A percentile compares a stretch with the other conserved stretches of the same genome.
Evolutionary conservation across 1,140 invertebrate genomes (phyloP).

Genomic region (Drosophila watanabei): DNA sequence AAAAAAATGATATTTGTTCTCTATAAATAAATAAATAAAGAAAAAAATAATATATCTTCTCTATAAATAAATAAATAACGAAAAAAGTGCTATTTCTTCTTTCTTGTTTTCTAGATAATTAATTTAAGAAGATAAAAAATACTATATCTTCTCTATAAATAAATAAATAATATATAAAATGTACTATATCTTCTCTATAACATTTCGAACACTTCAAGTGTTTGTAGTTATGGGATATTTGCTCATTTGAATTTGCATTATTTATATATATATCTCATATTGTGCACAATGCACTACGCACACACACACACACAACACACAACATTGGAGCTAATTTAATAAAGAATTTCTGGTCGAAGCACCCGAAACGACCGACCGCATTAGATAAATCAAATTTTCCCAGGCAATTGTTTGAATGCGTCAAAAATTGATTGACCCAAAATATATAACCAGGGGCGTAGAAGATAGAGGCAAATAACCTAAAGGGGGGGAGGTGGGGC

Average conservation of each 20-base stretch:
- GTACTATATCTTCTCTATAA: neutral
- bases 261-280: constrained; percentile 4
- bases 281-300: constrained; percentile 1
- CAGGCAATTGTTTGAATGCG: constrained; percentile 58
- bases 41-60: neutral
- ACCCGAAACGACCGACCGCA: constrained; percentile 41
- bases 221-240: neutral
- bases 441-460: constrained; percentile 10
- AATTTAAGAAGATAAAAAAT: too few relatives aligned
- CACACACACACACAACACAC: neutral
- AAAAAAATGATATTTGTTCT: too few relatives aligned
- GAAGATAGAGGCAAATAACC: neutral
- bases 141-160: too few relatives aligned
- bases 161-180: too few relatives aligned
- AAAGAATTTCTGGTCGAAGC: constrained; percentile 18
- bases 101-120: too few relatives aligned
- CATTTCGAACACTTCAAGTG: constrained; percentile 3
- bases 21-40: too few relatives aligned
- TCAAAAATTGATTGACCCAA: constrained; percentile 69
- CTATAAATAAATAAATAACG: too few relatives aligned
- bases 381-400: constrained; percentile 66
- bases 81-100: too few relatives aligned
- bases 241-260: constrained; percentile 15
- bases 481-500: neutral
- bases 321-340: constrained; percentile 35